phyloP scores from a whole-genome alignment of 1,140 invertebrate species.

The Onthophagus taurus region DNA sequence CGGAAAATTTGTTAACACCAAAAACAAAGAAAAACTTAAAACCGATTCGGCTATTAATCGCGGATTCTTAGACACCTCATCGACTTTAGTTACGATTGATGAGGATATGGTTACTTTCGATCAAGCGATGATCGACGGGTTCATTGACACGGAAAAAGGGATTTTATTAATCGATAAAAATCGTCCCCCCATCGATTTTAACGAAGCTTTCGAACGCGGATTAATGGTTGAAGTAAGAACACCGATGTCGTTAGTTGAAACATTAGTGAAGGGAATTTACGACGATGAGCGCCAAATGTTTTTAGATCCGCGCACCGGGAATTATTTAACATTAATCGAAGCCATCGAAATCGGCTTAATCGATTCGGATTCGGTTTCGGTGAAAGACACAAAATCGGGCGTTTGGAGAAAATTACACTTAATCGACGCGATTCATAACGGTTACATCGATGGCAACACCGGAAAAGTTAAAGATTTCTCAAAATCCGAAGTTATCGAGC shows the following conservation, averaged over 20 bases:
- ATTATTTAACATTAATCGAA: constrained; percentile 62
- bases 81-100: constrained; percentile 64
- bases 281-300: constrained; percentile 65
- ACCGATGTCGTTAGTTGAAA: constrained; percentile 75
- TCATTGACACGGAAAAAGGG: constrained; percentile 69
- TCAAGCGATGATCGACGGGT: constrained; percentile 66
- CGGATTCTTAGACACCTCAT: constrained; percentile 70
- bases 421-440: constrained; percentile 62
- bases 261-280: constrained; percentile 72
- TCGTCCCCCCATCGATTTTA: constrained; percentile 64
- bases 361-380: constrained; percentile 71
- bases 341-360: constrained; percentile 66
- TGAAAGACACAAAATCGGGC: constrained; percentile 70
- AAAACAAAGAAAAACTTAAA: constrained; percentile 62
- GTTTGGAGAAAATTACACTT: constrained; percentile 66
- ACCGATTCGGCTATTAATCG: constrained; percentile 49
- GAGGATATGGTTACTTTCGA: constrained; percentile 70
- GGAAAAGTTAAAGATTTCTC: constrained; percentile 60
- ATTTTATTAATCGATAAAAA: constrained; percentile 50
- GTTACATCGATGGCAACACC: constrained; percentile 63
- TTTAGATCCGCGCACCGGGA: constrained; percentile 67
- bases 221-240: constrained; percentile 68
- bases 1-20: constrained; percentile 59
- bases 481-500: constrained; percentile 51
- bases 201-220: constrained; percentile 78